Percentiles rank a stretch among this genome's conserved stretches.
Conservation (phyloP, 1,140 invertebrate genomes). For the Helicoverpa armigera region DNA sequence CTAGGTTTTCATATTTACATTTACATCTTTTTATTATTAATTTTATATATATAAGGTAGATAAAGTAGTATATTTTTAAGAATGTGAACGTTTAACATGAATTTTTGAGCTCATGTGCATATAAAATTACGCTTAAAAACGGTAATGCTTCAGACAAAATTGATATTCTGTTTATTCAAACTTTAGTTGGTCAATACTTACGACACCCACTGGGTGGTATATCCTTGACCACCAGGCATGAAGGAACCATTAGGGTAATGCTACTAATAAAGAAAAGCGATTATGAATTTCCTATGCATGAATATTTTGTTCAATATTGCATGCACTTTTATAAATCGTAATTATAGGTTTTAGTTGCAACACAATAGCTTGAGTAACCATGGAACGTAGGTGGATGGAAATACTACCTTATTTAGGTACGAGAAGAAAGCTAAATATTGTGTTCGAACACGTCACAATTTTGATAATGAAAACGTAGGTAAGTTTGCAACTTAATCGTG, state of each 20-base stretch:
- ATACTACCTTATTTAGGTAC: constrained; percentile 22
- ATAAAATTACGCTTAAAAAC: no score
- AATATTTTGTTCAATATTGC: constrained; percentile 6
- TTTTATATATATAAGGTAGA: no score
- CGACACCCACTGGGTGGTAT: constrained; percentile 6
- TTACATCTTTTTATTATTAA: no score
- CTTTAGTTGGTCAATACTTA: not conserved
- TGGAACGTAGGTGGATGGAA: constrained; percentile 4
- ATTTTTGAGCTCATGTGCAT: no score
- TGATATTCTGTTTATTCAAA: not conserved
- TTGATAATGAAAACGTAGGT: no score
- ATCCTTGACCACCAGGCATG: not conserved
- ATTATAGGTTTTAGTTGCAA: constrained; percentile 6
- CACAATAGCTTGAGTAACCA: constrained; percentile 1
- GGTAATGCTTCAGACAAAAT: no score
- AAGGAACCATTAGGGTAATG: constrained; percentile 18
- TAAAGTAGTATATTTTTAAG: no score
- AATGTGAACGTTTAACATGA: no score
- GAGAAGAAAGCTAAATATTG: not conserved
- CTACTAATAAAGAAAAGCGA: constrained; percentile 33
- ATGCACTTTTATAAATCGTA: constrained; percentile 4
- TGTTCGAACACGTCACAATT: no score
- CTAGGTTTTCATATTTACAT: no score
- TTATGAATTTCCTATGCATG: constrained; percentile 40
- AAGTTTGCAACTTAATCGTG: no score